Percentiles rank a stretch among this genome's conserved stretches.
Conservation (phyloP, 2,888 invertebrate species). For the Lottia scabra region DNA sequence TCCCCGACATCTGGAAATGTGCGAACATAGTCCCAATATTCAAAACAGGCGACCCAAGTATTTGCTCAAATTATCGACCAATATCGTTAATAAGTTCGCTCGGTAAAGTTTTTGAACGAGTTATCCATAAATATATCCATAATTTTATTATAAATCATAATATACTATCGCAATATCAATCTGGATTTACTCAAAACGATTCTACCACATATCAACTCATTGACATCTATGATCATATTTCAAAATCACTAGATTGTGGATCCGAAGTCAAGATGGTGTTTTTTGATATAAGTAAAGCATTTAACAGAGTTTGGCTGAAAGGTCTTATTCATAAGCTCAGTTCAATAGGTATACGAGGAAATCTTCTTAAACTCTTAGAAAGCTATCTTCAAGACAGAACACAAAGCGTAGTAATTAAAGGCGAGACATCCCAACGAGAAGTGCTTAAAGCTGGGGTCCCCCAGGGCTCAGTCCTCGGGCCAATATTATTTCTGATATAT, state of each 20-base stretch:
- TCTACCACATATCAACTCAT: not conserved
- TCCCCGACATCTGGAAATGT: not conserved
- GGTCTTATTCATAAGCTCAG: not conserved
- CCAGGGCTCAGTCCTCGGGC: slow-evolving; percentile 1
- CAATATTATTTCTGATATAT: not conserved
- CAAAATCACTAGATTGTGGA: not conserved
- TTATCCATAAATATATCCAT: not conserved
- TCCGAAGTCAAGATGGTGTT: not conserved
- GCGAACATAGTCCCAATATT: not conserved
- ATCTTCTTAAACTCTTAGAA: not conserved
- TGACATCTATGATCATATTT: not conserved
- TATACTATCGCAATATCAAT: not conserved
- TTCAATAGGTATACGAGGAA: not conserved
- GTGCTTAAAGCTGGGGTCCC: not conserved
- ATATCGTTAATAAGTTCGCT: not conserved
- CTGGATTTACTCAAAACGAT: not conserved
- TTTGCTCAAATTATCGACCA: not conserved
- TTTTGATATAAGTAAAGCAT: not conserved
- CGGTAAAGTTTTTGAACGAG: not conserved
- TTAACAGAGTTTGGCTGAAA: not conserved
- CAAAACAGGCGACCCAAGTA: not conserved
- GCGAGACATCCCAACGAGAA: not conserved
- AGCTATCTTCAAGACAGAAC: not conserved
- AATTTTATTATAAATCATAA: not conserved
- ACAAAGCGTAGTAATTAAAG: not conserved